Base-by-base conservation (phyloP, 2,888 invertebrate species). In the Parthenolecanium corni region DNA sequence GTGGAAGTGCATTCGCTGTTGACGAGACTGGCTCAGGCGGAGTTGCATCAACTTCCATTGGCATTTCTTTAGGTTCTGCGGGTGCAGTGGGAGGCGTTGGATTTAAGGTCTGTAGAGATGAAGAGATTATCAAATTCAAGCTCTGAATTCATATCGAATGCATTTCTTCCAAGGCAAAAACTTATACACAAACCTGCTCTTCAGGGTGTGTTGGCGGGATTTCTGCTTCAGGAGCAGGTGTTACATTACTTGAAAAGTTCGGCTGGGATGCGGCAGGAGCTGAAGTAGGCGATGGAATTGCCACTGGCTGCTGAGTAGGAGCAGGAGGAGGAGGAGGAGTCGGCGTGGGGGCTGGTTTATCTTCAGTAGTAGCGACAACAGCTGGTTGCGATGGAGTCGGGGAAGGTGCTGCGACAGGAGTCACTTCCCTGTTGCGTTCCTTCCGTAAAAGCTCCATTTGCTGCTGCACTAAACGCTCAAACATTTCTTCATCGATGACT, bases 401-500 rank as follows among this genome's bases (percentile, higher is more conserved):
- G 2, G 66, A 11, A 46, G 62, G 14, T 23, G 62, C 12, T 25
- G 36, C 51, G 56, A 47, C n/a, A 16, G 44, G 12, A 49, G 38
- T 46, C 64, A 52, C 11, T 68, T 66, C 56, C 67, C 68, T 51
- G 66, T 66, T 38, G n/a, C 69, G 52, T 58, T 70, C 70, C 66
- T 70, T 69, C 42, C 68, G 67, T 16, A 70, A 52, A 68, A 85
- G 78, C 66, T 91, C 91, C 68, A 86, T 81, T 69, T 91, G 89
- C 1, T 86, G 80, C 68, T 90, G 88, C 14, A 96, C 90, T 88
- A 96, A 86, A 67, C 86, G 84, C 66, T 84, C 82, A 75, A 94
- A 95, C 46, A 89, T 86, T 0, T 92, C 92, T n/a, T 94, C 92
- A 71, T 92, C 91, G 1, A 93, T 90, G 0, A 90, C 90, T 52